A percentile compares a stretch with the other conserved stretches of the same genome.
phyloP scores from a whole-genome alignment of 2,888 invertebrate species.

The Phortica magna region DNA sequence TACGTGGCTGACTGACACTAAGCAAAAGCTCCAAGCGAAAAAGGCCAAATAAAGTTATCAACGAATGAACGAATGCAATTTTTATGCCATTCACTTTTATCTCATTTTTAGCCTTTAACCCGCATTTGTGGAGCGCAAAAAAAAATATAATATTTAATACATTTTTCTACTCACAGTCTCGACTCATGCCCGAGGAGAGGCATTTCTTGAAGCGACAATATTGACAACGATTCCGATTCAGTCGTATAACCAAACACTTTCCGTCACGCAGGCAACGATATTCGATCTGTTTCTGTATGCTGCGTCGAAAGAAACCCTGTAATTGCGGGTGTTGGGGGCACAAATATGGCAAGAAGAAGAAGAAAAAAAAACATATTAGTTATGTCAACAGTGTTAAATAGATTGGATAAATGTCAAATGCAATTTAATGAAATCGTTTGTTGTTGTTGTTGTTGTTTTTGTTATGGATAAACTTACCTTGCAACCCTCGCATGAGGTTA shows the following conservation, averaged over 20 bases:
- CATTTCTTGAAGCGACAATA: constrained; percentile 98
- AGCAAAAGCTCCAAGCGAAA: constrained; percentile 24
- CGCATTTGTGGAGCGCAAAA: background rate
- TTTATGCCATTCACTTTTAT: no score
- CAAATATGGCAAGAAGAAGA: background rate
- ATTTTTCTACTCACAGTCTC: constrained; percentile 90
- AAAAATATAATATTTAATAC: background rate
- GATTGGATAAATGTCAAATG: constrained; percentile 12
- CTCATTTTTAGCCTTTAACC: no score
- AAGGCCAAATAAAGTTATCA: constrained; percentile 61
- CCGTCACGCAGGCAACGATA: constrained; percentile 96
- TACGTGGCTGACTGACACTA: background rate
- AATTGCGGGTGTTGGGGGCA: constrained; percentile 57
- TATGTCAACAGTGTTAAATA: background rate
- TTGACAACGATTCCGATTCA: constrained; percentile 97
- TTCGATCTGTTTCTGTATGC: constrained; percentile 98
- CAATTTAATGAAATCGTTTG: background rate
- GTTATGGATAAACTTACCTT: constrained; percentile 83
- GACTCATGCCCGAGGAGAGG: constrained; percentile 96
- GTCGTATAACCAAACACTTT: constrained; percentile 94
- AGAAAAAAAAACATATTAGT: constrained; percentile 9
- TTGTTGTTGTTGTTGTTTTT: constrained; percentile 34
- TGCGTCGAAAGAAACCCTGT: constrained; percentile 96
- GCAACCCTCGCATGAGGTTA: constrained; percentile 98
- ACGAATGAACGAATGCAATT: constrained; percentile 31